phyloP scores from a whole-genome alignment of 2,113 vertebrate genomes.

The Notarius lentiginosus region DNA sequence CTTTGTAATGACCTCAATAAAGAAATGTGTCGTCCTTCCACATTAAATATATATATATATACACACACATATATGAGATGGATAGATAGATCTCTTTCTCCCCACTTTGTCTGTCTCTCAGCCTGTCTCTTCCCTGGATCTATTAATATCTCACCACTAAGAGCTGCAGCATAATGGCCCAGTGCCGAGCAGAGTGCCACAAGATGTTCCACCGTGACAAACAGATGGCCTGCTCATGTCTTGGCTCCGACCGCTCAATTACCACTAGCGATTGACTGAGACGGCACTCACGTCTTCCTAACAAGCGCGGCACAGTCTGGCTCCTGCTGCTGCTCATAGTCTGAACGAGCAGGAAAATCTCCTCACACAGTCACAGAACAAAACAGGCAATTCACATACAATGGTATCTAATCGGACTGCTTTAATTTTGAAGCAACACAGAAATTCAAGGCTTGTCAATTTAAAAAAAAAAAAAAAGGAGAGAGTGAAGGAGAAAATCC shows the following conservation, averaged over 20 bases:
- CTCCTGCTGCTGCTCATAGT: slow-evolving; percentile 41
- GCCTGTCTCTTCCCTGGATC: slow-evolving; percentile 58
- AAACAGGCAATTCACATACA: slow-evolving; percentile 10
- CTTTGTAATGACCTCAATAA: slow-evolving; percentile 28
- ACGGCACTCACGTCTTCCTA: slow-evolving; percentile 66
- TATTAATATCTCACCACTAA: slow-evolving; percentile 74
- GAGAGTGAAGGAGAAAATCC: background rate
- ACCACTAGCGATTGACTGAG: slow-evolving; percentile 69
- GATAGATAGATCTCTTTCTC: slow-evolving; percentile 2
- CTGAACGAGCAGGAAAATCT: slow-evolving; percentile 30
- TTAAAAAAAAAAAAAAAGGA: background rate
- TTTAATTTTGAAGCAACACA: background rate
- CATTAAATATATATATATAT: background rate
- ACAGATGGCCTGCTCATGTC: slow-evolving; percentile 76
- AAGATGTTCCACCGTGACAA: slow-evolving; percentile 77
- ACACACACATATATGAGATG: too few species aligned
- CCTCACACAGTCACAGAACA: slow-evolving; percentile 1
- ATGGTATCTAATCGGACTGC: background rate
- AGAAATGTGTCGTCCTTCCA: slow-evolving; percentile 20
- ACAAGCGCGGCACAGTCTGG: slow-evolving; percentile 49
- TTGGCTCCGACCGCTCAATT: slow-evolving; percentile 77
- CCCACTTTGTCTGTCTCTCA: slow-evolving; percentile 44
- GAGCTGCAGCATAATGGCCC: slow-evolving; percentile 56
- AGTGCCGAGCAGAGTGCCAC: slow-evolving; percentile 64
- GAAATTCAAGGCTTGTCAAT: background rate